These are phyloP conservation scores for Ectemnius continuus DNA, from an alignment of 2,888 invertebrate genomes.

Conservation along the genomic window DNA sequence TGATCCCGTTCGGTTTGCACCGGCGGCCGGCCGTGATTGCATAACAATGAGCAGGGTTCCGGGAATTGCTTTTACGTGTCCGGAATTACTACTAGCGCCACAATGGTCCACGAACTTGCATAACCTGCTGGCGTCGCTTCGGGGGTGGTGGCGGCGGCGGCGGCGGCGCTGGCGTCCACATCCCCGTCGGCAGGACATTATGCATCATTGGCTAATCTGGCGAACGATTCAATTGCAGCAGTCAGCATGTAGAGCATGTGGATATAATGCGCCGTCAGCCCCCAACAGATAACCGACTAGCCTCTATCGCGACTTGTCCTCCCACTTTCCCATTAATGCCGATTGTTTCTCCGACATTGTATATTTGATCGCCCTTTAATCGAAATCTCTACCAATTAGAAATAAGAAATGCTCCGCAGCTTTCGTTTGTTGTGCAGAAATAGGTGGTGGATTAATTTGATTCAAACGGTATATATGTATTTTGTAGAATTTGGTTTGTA, in stretches of 20 bases:
- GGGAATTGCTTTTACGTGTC: slow-evolving; percentile 76
- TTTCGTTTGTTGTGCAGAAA: too few species aligned
- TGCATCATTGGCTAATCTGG: slow-evolving; percentile 77
- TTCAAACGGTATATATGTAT: too few species aligned
- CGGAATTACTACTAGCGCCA: slow-evolving; percentile 72
- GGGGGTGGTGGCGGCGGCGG: slow-evolving; percentile 16
- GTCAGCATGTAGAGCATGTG: slow-evolving; percentile 76
- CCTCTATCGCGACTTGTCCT: too few species aligned
- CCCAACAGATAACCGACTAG: neutral
- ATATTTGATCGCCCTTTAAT: too few species aligned
- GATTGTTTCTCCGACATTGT: too few species aligned
- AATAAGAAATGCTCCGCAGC: too few species aligned
- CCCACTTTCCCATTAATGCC: too few species aligned
- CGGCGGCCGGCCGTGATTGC: slow-evolving; percentile 69
- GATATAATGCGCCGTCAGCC: slow-evolving; percentile 62
- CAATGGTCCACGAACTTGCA: slow-evolving; percentile 70
- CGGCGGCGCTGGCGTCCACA: slow-evolving; percentile 17
- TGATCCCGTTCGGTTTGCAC: slow-evolving; percentile 69
- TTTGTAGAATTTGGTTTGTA: too few species aligned
- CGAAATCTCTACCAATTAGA: too few species aligned
- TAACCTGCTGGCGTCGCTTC: slow-evolving; percentile 53
- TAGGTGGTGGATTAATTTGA: too few species aligned
- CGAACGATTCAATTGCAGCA: slow-evolving; percentile 77
- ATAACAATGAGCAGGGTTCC: slow-evolving; percentile 76
- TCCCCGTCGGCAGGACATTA: slow-evolving; percentile 67